Percentiles rank a stretch among this genome's conserved stretches.
Evolutionary conservation across 2,797 vertebrate species (phyloP).

Genomic region (Sebastes hubbsi): DNA sequence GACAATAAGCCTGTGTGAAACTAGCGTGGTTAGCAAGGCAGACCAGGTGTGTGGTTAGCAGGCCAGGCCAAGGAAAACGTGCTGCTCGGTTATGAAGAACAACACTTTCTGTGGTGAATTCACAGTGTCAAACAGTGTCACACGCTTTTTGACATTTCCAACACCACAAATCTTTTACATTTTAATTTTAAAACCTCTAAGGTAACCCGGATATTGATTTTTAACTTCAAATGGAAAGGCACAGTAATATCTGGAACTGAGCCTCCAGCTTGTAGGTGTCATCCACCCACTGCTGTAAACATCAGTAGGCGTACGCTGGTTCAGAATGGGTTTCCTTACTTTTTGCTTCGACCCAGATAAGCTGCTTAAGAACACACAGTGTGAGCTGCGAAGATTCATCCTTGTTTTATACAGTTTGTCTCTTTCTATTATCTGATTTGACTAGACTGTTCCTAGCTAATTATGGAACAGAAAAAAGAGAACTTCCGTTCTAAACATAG

Average conservation of each 20-base stretch:
- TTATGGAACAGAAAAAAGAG: neutral
- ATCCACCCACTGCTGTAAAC: neutral
- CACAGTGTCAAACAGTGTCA: neutral
- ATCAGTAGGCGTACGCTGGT: neutral
- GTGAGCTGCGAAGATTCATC: neutral
- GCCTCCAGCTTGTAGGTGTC: slow-evolving; percentile 1
- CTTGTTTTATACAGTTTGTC: neutral
- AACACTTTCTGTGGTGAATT: neutral
- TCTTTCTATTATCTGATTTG: neutral
- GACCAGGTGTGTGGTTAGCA: neutral
- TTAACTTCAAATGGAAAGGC: slow-evolving; percentile 22
- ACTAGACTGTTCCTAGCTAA: neutral
- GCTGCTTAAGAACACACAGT: neutral
- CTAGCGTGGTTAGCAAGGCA: neutral
- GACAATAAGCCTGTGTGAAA: slow-evolving; percentile 3
- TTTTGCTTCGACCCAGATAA: neutral
- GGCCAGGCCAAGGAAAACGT: neutral
- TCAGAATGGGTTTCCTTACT: neutral
- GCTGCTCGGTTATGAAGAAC: neutral
- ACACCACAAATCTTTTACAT: neutral
- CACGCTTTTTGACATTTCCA: neutral
- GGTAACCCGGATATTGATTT: neutral
- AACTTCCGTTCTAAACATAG: neutral
- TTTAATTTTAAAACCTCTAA: neutral
- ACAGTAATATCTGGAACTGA: neutral